Percentiles rank a stretch among this genome's conserved stretches.
phyloP scores from a whole-genome alignment of 53 echinoderm and acorn worm genomes.

The Arbacia lixula region DNA sequence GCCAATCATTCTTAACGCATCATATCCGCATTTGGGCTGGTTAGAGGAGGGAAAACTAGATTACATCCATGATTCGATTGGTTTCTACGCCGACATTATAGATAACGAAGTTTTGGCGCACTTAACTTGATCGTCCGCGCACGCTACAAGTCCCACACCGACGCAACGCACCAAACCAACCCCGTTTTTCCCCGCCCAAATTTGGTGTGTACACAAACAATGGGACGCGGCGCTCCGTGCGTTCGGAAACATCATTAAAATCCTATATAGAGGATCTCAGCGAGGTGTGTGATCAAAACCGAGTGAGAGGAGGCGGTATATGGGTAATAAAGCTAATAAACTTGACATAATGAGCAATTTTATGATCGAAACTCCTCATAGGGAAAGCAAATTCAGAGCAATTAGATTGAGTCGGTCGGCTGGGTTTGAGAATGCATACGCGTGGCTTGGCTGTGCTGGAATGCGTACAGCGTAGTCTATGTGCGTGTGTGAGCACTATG shows the following conservation, averaged over 20 bases:
- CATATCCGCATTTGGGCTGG: constrained; percentile 53
- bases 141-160: too few relatives aligned
- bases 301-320: neutral
- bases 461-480: too few relatives aligned
- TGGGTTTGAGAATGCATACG: neutral
- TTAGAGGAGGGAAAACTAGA: constrained; percentile 51
- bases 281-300: too few relatives aligned
- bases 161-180: too few relatives aligned
- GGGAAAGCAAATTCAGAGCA: constrained; percentile 28
- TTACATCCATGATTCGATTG: constrained; percentile 57
- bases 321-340: constrained; percentile 40
- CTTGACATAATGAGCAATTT: constrained; percentile 30
- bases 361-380: constrained; percentile 36
- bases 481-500: neutral
- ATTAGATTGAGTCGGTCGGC: constrained; percentile 26
- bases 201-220: neutral
- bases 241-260: constrained; percentile 47
- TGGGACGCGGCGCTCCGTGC: neutral
- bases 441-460: neutral
- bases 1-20: constrained; percentile 58
- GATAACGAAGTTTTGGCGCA: constrained; percentile 52
- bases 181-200: too few relatives aligned
- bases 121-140: constrained; percentile 43
- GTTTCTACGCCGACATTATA: constrained; percentile 42
- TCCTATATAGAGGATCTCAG: constrained; percentile 29